Percentiles rank a stretch among this genome's conserved stretches.
phyloP scores from a whole-genome alignment of 2,888 invertebrate species.

The Tupiocoris notatus region DNA sequence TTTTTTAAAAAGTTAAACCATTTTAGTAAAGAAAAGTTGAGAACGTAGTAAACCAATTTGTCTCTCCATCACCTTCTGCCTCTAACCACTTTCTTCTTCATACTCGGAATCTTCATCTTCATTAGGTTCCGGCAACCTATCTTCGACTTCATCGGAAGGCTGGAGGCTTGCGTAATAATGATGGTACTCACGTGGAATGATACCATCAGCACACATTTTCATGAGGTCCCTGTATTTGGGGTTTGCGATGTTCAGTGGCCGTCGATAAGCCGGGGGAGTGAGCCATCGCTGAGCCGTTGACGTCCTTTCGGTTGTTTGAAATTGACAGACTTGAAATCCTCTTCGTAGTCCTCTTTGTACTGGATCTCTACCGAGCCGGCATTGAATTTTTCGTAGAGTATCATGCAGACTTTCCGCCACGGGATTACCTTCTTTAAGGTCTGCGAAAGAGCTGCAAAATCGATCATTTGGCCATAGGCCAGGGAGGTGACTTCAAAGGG shows the following conservation, averaged over 20 bases:
- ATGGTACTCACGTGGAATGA: not conserved
- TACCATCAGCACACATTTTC: slow-evolving; percentile 6
- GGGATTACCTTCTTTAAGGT: slow-evolving; percentile 11
- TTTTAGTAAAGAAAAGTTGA: no score
- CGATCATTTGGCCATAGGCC: slow-evolving; percentile 7
- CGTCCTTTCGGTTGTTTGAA: slow-evolving; percentile 1
- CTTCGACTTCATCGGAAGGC: not conserved
- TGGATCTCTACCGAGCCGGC: slow-evolving; percentile 1
- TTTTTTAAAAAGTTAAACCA: not conserved
- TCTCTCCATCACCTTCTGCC: not conserved
- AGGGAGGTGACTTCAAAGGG: slow-evolving; percentile 7
- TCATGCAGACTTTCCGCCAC: slow-evolving; percentile 6
- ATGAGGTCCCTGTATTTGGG: not conserved
- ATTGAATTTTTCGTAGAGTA: not conserved
- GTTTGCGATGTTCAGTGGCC: not conserved
- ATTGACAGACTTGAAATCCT: slow-evolving; percentile 2
- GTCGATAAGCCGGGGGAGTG: not conserved
- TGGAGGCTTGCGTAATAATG: not conserved
- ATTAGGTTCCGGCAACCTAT: slow-evolving; percentile 1
- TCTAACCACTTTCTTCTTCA: not conserved
- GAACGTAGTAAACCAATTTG: not conserved
- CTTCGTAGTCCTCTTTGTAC: slow-evolving; percentile 1
- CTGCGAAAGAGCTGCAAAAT: not conserved
- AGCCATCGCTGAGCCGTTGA: not conserved
- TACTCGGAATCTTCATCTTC: not conserved